Percentiles rank a stretch among this genome's conserved stretches.
phyloP scores from a whole-genome alignment of 1,140 invertebrate genomes.

The Achroia grisella region DNA sequence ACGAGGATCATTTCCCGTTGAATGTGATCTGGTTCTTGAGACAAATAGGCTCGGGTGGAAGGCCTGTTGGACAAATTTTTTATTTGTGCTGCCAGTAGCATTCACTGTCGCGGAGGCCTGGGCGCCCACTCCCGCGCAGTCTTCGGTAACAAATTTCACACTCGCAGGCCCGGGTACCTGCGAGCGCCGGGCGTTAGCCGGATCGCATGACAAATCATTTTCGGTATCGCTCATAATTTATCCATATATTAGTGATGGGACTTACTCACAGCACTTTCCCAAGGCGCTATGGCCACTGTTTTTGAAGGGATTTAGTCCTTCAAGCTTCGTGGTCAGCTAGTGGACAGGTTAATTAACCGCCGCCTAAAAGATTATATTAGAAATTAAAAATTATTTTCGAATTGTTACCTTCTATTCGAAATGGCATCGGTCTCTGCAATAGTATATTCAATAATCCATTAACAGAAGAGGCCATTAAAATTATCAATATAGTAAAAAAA shows the following conservation, averaged over 20 bases:
- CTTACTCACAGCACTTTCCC: slow-evolving; percentile 3
- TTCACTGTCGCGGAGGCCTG: slow-evolving; percentile 1
- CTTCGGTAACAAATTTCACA: neutral
- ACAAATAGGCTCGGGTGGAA: slow-evolving; percentile 8
- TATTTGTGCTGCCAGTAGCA: slow-evolving; percentile 1
- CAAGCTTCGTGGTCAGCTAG: no score
- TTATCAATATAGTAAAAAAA: no score
- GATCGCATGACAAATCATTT: neutral
- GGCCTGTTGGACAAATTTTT: slow-evolving; percentile 3
- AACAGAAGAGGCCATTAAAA: no score
- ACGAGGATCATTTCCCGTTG: neutral
- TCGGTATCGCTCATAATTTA: neutral
- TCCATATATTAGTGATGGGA: slow-evolving; percentile 1
- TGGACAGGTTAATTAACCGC: no score
- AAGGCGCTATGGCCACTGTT: slow-evolving; percentile 4
- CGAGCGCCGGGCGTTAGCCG: slow-evolving; percentile 3
- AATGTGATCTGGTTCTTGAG: neutral
- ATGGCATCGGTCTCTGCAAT: no score
- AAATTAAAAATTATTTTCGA: no score
- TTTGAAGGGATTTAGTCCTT: no score
- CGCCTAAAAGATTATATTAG: no score
- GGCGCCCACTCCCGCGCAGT: slow-evolving; percentile 1
- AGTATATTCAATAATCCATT: no score
- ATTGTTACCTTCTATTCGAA: no score
- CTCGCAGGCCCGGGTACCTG: no score